Conservation (phyloP, 1,140 invertebrate genomes). For the Neodiprion fabricii region DNA sequence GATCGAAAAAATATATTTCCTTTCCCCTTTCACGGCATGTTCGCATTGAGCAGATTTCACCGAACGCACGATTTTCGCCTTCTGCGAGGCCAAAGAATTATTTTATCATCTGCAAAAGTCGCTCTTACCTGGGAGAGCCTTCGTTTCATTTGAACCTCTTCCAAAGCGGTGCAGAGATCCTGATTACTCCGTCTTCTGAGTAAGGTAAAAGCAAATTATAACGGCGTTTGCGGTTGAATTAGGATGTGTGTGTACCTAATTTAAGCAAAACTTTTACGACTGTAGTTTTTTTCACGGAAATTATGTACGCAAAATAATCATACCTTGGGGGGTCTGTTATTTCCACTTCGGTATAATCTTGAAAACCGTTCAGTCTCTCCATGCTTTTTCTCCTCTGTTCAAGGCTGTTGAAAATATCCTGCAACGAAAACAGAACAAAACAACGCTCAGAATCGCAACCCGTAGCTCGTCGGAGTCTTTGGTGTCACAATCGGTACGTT, state of each 20-base stretch:
- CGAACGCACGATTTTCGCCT: too few species aligned
- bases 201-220: constrained; percentile 8
- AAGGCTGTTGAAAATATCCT: constrained; percentile 58
- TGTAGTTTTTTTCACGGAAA: too few species aligned
- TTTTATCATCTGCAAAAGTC: too few species aligned
- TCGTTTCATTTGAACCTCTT: constrained; percentile 49
- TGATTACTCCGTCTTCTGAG: constrained; percentile 49
- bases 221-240: neutral
- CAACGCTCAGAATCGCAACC: neutral
- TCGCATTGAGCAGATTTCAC: too few species aligned
- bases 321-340: constrained; percentile 44
- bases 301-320: too few species aligned
- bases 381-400: constrained; percentile 56
- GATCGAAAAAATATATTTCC: too few species aligned
- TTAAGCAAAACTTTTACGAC: too few species aligned
- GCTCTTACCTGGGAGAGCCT: constrained; percentile 46
- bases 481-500: too few species aligned
- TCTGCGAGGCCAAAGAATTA: too few species aligned
- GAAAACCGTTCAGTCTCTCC: constrained; percentile 51
- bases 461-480: too few species aligned
- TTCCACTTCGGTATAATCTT: constrained; percentile 48
- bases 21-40: too few species aligned
- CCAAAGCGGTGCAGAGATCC: constrained; percentile 46
- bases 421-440: constrained; percentile 16
- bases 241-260: too few species aligned